Percentiles rank a stretch among this genome's conserved stretches.
Evolutionary conservation across 1,140 invertebrate species (phyloP).

Genomic region (Tyrophagus putrescentiae): DNA sequence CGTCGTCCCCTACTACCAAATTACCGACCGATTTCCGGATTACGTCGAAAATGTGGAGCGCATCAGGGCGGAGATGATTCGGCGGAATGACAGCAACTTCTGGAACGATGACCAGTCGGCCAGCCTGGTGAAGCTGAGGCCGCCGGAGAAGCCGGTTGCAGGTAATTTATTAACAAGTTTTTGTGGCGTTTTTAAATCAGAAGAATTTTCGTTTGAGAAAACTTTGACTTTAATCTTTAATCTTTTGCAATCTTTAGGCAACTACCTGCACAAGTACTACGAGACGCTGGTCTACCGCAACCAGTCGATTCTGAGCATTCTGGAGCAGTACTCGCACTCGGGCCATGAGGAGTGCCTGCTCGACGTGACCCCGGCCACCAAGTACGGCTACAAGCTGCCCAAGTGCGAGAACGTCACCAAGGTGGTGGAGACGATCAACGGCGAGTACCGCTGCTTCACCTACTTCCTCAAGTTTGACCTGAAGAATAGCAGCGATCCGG

Average conservation of each 20-base stretch:
- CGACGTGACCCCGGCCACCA: neutral
- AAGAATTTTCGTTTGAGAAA: neutral
- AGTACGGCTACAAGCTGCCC: slow-evolving; percentile 9
- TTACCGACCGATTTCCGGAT: slow-evolving; percentile 8
- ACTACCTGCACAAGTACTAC: slow-evolving; percentile 12
- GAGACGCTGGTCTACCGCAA: slow-evolving; percentile 7
- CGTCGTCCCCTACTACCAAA: slow-evolving; percentile 13
- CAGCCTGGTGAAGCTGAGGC: slow-evolving; percentile 1
- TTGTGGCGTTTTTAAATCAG: neutral
- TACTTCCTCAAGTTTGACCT: slow-evolving; percentile 12
- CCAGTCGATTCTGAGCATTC: neutral
- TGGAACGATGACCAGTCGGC: neutral
- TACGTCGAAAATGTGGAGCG: slow-evolving; percentile 11
- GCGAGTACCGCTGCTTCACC: slow-evolving; percentile 15
- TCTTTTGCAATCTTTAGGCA: neutral
- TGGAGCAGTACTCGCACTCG: slow-evolving; percentile 12
- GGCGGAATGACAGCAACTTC: slow-evolving; percentile 11
- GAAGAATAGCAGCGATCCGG: neutral
- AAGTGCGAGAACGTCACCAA: neutral
- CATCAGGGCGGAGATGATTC: neutral
- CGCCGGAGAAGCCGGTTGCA: no score
- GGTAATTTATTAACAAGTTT: neutral
- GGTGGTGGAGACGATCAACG: slow-evolving; percentile 6
- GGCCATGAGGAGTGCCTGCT: slow-evolving; percentile 17
- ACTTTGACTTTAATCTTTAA: neutral